Evolutionary conservation across 2,113 vertebrate genomes (phyloP).

Genomic region (Odocoileus virginianus): DNA sequence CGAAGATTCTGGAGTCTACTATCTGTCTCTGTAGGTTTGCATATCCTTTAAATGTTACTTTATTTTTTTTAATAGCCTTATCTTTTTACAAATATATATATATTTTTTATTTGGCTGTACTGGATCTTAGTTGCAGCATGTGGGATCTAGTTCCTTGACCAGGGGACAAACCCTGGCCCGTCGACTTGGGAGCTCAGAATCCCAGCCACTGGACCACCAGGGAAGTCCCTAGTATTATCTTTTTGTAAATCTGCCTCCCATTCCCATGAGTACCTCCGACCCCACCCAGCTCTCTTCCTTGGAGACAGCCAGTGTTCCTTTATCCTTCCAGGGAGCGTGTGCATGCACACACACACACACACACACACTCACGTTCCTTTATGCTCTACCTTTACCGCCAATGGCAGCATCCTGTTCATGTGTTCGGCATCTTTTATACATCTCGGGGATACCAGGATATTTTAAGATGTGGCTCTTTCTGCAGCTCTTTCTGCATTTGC

Average conservation of each 20-base stretch:
- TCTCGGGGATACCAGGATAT: not conserved
- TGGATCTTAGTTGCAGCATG: not conserved
- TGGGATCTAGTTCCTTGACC: not conserved
- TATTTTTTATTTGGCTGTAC: not conserved
- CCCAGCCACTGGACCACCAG: not conserved
- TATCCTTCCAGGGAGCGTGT: not conserved
- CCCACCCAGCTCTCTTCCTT: not conserved
- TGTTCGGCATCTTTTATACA: not conserved
- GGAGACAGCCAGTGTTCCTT: not conserved
- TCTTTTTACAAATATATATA: not conserved
- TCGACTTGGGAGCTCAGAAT: not conserved
- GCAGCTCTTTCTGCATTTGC: accelerated
- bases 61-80: not conserved
- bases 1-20: accelerated
- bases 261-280: accelerated
- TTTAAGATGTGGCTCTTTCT: not conserved
- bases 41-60: not conserved
- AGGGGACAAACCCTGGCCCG: not conserved
- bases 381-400: not conserved
- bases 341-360: accelerated
- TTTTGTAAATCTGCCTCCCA: not conserved
- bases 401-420: accelerated
- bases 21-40: not conserved
- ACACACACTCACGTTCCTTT: accelerated
- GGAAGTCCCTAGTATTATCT: not conserved